phyloP scores from a whole-genome alignment of 2,797 vertebrate species.

The Falco biarmicus region DNA sequence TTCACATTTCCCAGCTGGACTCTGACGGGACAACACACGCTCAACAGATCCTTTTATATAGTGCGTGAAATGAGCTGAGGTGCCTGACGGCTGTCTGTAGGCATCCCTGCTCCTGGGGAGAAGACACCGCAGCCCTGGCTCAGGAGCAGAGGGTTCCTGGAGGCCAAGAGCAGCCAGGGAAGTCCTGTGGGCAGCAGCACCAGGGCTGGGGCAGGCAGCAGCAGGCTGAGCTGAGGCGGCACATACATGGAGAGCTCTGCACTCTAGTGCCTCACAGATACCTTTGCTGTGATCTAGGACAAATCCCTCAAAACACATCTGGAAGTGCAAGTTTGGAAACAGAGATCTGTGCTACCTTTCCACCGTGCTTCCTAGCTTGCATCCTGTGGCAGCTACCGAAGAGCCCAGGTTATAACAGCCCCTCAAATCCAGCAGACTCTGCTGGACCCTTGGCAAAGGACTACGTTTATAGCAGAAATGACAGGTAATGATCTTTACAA shows the following conservation, averaged over 20 bases:
- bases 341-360: not conserved
- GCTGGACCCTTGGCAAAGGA: not conserved
- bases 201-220: not conserved
- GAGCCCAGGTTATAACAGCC: not conserved
- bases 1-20: not conserved
- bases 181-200: not conserved
- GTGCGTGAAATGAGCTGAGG: not conserved
- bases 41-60: rapidly evolving
- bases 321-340: not conserved
- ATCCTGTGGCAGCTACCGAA: rapidly evolving
- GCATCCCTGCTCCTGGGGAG: not conserved
- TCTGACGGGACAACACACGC: rapidly evolving
- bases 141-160: rapidly evolving
- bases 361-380: rapidly evolving
- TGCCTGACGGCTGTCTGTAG: not conserved
- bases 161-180: not conserved
- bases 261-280: rapidly evolving
- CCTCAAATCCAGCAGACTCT: not conserved
- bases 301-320: not conserved
- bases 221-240: rapidly evolving
- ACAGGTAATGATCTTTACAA: not conserved
- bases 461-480: rapidly evolving
- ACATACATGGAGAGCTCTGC: not conserved
- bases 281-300: not conserved
- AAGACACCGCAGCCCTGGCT: not conserved